Evolutionary conservation across 2,888 invertebrate genomes (phyloP).

Genomic region (Agonum fuliginosum): DNA sequence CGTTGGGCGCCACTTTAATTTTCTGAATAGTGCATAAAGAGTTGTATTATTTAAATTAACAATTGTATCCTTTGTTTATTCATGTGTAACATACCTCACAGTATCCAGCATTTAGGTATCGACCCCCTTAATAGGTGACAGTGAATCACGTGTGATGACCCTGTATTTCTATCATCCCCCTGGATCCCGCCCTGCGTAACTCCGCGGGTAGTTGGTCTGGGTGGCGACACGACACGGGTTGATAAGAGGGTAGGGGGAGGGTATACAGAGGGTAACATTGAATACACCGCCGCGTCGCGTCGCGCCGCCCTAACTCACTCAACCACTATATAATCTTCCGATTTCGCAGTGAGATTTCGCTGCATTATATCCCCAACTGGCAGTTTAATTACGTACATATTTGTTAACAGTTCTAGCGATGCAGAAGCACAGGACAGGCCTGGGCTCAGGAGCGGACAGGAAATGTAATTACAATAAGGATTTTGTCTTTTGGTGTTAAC

Average conservation of each 20-base stretch:
- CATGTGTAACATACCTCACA: no score
- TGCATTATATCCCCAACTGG: slow-evolving; percentile 59
- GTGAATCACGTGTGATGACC: not conserved
- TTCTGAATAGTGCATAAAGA: no score
- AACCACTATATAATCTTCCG: slow-evolving; percentile 60
- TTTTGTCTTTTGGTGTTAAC: no score
- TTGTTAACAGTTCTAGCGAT: slow-evolving; percentile 59
- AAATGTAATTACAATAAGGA: no score
- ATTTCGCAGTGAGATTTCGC: slow-evolving; percentile 58
- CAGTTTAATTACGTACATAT: slow-evolving; percentile 60
- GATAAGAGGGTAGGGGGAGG: not conserved
- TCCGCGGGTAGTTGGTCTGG: no score
- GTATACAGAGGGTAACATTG: not conserved
- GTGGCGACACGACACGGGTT: slow-evolving; percentile 16
- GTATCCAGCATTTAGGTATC: no score
- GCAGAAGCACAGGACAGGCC: not conserved
- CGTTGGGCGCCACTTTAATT: no score
- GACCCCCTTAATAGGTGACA: not conserved
- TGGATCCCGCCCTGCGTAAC: not conserved
- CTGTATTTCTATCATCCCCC: no score
- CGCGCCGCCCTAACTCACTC: slow-evolving; percentile 56
- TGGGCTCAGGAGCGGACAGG: not conserved
- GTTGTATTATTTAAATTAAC: no score
- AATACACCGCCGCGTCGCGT: slow-evolving; percentile 45
- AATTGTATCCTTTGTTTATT: no score